Conservation (phyloP, 2,113 vertebrate species). For the Nothoprocta perdicaria region DNA sequence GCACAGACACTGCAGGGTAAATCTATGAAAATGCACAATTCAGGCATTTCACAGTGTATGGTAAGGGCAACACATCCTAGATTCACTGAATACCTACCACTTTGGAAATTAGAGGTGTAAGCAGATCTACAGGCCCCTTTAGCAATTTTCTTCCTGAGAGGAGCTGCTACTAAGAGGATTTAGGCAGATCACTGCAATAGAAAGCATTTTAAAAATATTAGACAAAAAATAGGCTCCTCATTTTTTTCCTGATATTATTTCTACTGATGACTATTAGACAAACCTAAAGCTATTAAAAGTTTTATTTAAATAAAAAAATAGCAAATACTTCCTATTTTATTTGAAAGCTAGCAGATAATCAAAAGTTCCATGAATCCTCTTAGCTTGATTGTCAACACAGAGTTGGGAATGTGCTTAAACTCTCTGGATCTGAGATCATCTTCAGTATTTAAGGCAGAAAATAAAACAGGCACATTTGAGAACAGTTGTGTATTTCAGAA, state of each 20-base stretch:
- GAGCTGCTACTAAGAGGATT: background rate
- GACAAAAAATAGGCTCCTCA: rapidly evolving
- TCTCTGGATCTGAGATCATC: background rate
- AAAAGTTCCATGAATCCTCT: background rate
- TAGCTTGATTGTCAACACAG: background rate
- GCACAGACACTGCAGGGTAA: background rate
- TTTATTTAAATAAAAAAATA: background rate
- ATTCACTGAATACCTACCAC: background rate
- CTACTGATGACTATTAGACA: background rate
- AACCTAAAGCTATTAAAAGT: background rate
- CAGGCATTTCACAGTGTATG: background rate
- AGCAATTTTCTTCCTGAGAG: background rate
- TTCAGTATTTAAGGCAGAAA: background rate
- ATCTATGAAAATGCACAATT: background rate
- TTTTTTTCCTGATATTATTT: background rate
- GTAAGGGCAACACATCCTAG: background rate
- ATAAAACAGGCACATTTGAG: background rate
- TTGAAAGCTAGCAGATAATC: background rate
- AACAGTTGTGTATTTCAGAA: background rate
- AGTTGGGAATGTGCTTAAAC: background rate
- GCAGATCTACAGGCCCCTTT: background rate
- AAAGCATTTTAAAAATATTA: background rate
- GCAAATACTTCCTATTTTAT: background rate
- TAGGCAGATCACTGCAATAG: background rate
- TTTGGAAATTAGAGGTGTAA: background rate